Evolutionary conservation across 2,888 invertebrate species (phyloP).

Genomic region (Cataglyphis rosenhaueri): DNA sequence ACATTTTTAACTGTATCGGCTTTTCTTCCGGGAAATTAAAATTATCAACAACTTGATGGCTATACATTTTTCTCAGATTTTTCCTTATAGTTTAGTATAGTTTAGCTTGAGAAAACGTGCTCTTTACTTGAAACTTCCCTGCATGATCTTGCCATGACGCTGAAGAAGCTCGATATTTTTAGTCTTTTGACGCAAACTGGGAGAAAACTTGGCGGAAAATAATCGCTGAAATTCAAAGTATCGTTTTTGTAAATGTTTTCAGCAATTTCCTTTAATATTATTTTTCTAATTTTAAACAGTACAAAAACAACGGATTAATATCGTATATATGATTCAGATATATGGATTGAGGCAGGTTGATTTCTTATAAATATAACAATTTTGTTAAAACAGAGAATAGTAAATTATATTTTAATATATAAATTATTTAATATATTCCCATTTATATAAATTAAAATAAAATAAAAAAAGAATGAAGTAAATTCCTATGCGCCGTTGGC

Average conservation of each 20-base stretch:
- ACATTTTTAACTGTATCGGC: background rate
- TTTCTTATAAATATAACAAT: conserved; percentile 17
- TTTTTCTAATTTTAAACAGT: background rate
- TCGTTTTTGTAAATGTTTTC: background rate
- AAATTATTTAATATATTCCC: background rate
- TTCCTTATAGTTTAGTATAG: background rate
- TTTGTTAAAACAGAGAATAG: background rate
- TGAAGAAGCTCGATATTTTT: conserved; percentile 35
- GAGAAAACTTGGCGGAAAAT: conserved; percentile 12
- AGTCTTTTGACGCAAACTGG: conserved; percentile 17
- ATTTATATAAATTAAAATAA: background rate
- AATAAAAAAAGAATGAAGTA: background rate
- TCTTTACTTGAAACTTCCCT: background rate
- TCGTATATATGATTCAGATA: background rate
- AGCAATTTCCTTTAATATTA: background rate
- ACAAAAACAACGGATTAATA: background rate
- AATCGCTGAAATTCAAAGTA: conserved; percentile 24
- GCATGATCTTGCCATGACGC: conserved; percentile 17
- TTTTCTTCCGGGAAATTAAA: conserved; percentile 31
- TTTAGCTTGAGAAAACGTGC: background rate
- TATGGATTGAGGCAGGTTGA: background rate
- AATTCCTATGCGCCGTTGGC: background rate
- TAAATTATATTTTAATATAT: background rate
- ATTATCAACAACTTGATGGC: background rate
- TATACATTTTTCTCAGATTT: conserved; percentile 16